Evolutionary conservation across 1,140 invertebrate genomes (phyloP), one percentile per base, ranked within the genome.

Genomic region (Brachystomella parvula): DNA sequence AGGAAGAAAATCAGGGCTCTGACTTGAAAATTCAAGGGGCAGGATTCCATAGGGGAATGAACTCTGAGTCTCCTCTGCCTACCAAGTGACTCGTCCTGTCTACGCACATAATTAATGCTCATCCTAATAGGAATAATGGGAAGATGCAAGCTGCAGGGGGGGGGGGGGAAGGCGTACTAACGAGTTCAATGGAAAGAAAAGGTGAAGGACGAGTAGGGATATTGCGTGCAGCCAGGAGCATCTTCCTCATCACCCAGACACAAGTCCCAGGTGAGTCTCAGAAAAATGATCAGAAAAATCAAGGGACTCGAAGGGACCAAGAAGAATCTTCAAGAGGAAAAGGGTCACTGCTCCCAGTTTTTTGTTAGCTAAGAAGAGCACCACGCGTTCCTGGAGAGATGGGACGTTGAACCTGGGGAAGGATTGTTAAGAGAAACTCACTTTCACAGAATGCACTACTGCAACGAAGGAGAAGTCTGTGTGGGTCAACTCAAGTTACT

Each of bases 331-430:
- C 49, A 24, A 30, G 19, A 24, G 24, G 44, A 39, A 2, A 47
- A 53, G 49, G 63, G 63, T 64, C 63, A 64, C 30, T 64, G 63
- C 63, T 57, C 63, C 21, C 63, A 21, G 19, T 35, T 53, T 53
- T 53, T 53, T 53, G 9, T 24, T 17, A 26, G 49, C 21, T 32
- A 26, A 21, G 2, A 1, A 32, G 17, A 39, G 44, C 56, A 31
- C 47, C 32, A 64, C 63, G 44, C 56, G 63, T 53, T 53, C 49
- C 63, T 56, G 32, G 19, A 64, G 63, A 64, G 57, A 59, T 64
- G 47, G 49, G 63, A 31, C 63, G 53, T 64, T 64, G 63, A 64
- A 63, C 61, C 44, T 39, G 35, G 35, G 6, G 6, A 19, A 39
- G 6, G 35, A 19, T n/a, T n/a, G n/a, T n/a, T n/a, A n/a, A n/a